Base-by-base conservation (phyloP, 2,888 invertebrate genomes). In the Steromphala cineraria region DNA sequence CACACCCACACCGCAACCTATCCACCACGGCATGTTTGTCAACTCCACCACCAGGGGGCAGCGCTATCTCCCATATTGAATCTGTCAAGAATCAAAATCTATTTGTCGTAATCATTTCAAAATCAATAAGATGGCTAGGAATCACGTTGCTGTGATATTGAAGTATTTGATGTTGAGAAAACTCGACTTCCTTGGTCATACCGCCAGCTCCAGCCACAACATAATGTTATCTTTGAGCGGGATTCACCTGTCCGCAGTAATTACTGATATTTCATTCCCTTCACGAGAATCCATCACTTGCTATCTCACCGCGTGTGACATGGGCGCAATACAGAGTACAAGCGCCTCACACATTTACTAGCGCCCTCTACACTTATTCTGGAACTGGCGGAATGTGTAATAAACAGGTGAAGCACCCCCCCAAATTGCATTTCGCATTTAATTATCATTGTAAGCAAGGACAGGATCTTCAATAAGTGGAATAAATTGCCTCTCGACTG, bases 11-110 rank as follows among this genome's bases (percentile, higher is more conserved):
- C 46, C 7, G 5, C 46, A 46, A 5, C 7, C 8, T 46, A 5
- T 46, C 46, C 46, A 36, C 46, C 46, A 13, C 13, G 46, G 46
- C 46, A 46, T 46, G 46, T 46, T 46, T 46, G 10, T 46, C 46
- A 46, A 46, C 46, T 10, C 13, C 46, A 46, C 46, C 46, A 46
- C 46, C 46, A 28, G 62, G 28, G 62, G 62, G 62, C 21, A 28
- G 28, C n/a, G 21, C 24, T 62, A 62, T 62, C 62, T 62, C 62
- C 46, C 24, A 24, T 21, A 62, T 62, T 62, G 62, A 62, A 62
- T 62, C 24, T 62, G 62, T 62, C 62, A 62, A 62, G 62, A 62
- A 62, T 62, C 62, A 62, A 24, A 62, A 62, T 62, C 62, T 62
- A 62, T 62, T 62, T 24, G 62, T 28, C 28, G 62, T 24, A 62